Evolutionary conservation across 1,140 invertebrate genomes (phyloP).

Genomic region (Papilio aristodemus): DNA sequence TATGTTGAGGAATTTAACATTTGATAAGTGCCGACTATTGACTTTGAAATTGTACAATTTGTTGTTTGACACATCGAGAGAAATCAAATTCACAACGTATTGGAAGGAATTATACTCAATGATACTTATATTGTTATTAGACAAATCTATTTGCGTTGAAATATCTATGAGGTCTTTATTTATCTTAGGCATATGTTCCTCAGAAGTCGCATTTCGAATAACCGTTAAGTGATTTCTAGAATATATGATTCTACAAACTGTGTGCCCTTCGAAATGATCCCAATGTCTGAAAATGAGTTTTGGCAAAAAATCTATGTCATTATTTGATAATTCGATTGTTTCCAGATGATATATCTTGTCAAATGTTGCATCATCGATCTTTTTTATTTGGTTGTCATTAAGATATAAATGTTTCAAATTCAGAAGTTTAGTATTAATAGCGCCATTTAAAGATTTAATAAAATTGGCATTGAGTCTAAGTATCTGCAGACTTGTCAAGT

Average conservation of each 20-base stretch:
- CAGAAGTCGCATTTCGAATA: slow-evolving; percentile 51
- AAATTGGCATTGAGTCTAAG: slow-evolving; percentile 61
- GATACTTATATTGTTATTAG: slow-evolving; percentile 55
- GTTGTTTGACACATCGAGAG: slow-evolving; percentile 64
- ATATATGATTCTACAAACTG: slow-evolving; percentile 60
- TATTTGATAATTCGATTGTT: slow-evolving; percentile 66
- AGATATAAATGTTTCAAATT: slow-evolving; percentile 64
- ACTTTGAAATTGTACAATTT: slow-evolving; percentile 56
- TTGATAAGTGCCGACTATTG: slow-evolving; percentile 52
- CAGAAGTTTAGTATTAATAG: slow-evolving; percentile 58
- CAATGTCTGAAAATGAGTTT: slow-evolving; percentile 63
- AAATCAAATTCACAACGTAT: slow-evolving; percentile 48
- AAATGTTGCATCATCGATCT: slow-evolving; percentile 58
- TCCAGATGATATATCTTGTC: slow-evolving; percentile 65
- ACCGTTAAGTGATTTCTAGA: slow-evolving; percentile 58
- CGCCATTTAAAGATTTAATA: slow-evolving; percentile 65
- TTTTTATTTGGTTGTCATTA: slow-evolving; percentile 56
- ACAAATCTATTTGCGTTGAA: slow-evolving; percentile 60
- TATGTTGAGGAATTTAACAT: slow-evolving; percentile 63
- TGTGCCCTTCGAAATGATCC: slow-evolving; percentile 56
- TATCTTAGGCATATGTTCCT: slow-evolving; percentile 43
- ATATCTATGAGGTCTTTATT: slow-evolving; percentile 44
- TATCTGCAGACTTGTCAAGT: slow-evolving; percentile 57
- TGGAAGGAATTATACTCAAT: slow-evolving; percentile 66
- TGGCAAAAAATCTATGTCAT: slow-evolving; percentile 55